Percentiles rank a stretch among this genome's conserved stretches.
Evolutionary conservation across 2,888 invertebrate species (phyloP).

Genomic region (Bruchidius siliquastri): DNA sequence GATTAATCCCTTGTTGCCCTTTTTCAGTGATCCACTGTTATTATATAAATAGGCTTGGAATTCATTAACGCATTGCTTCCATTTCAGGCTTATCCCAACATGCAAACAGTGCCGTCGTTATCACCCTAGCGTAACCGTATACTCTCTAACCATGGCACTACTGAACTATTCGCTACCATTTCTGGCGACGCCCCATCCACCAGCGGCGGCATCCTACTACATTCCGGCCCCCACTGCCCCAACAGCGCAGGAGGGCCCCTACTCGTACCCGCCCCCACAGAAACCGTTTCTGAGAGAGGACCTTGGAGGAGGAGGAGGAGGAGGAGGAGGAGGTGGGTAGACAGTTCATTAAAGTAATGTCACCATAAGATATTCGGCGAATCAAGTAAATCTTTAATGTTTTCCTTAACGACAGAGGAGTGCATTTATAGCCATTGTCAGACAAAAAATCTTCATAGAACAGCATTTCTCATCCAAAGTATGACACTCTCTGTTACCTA

Average conservation of each 20-base stretch:
- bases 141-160: constrained; percentile 38
- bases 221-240: constrained; percentile 19
- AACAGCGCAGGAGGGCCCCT: constrained; percentile 31
- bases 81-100: neutral
- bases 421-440: too few relatives aligned
- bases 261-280: constrained; percentile 41
- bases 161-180: constrained; percentile 42
- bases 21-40: too few relatives aligned
- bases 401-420: too few relatives aligned
- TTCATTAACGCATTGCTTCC: neutral
- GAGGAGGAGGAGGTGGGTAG: too few relatives aligned
- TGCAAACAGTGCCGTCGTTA: neutral
- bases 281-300: constrained; percentile 47
- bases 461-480: too few relatives aligned
- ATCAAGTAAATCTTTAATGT: too few relatives aligned
- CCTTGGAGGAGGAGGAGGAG: constrained; percentile 12
- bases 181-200: constrained; percentile 36
- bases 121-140: neutral
- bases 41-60: too few relatives aligned
- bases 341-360: constrained; percentile 19
- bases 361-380: constrained; percentile 13
- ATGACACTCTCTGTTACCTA: too few relatives aligned
- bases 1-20: too few relatives aligned
- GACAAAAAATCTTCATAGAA: too few relatives aligned
- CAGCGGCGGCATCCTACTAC: constrained; percentile 26